Base-by-base conservation (phyloP, 1,140 invertebrate genomes). In the Platyura marginata region DNA sequence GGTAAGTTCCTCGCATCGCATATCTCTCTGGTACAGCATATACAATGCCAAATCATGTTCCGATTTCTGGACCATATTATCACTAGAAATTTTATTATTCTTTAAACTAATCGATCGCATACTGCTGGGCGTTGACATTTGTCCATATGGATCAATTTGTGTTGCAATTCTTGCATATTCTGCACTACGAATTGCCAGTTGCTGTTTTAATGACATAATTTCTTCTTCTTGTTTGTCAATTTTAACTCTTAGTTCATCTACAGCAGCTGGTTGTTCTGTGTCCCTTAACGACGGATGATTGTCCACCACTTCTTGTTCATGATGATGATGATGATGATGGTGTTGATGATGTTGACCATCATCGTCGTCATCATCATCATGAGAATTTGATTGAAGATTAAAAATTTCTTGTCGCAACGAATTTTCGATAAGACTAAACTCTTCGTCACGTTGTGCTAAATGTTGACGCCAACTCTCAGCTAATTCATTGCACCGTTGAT, bases 1-100 rank as follows among this genome's bases (percentile, higher is more conserved):
- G 0, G 86, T 89, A 35, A 93, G 66, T 61, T 92, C 86, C 53
- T 93, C 87, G 61, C 84, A 88, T 10, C 83, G 69, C 18, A 90
- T 76, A 48, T 92, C 87, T 48, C 85, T 68, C 49, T 89, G 81
- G 60, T 92, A 84, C 19, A 91, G 65, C 71, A 84, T 84, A 52
- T 88, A 83, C 6, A 88, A 54, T 0, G 83, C 82, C 43, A 86
- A 65, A 59, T 91, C 84, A 35, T 90, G 62, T 56, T 91, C 83
- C 3, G 73, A 67, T 53, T 70, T 61, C 0, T 67, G 65, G 57
- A 51, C 47, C 56, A 46, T 32, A 21, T 47, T 45, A 32, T 52
- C 43, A 44, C 38, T 21, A 2, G n/a, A 40, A 41, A 8, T 51
- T 49, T 5, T 40, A 40, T 11, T 57, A 51, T 2, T 42, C 25